Conservation (phyloP, 2,113 vertebrate species). For the Ctenodactylus gundi region DNA sequence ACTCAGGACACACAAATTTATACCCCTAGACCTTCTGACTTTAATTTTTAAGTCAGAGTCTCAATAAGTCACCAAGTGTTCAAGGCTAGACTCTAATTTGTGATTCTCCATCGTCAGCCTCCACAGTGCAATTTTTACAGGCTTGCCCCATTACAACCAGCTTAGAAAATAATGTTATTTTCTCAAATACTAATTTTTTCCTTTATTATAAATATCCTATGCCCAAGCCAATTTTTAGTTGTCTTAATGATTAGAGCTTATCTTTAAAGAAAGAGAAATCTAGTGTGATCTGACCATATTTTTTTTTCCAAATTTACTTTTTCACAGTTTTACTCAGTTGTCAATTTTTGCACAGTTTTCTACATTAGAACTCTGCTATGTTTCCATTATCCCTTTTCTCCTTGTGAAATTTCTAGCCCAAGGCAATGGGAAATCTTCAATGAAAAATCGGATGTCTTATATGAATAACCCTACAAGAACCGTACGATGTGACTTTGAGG, state of each 20-base stretch:
- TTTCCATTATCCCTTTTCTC: neutral
- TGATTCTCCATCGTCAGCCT: neutral
- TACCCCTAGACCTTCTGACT: neutral
- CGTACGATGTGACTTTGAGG: neutral
- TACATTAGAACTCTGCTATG: neutral
- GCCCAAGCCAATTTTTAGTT: neutral
- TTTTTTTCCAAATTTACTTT: neutral
- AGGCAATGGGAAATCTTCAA: neutral
- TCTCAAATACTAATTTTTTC: too few species aligned
- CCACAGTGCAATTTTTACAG: neutral
- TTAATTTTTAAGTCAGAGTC: neutral
- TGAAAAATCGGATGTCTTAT: neutral
- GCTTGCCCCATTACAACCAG: neutral
- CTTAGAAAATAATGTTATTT: neutral
- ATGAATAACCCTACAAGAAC: neutral
- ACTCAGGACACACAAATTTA: neutral
- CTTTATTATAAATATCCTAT: neutral
- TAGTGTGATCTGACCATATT: neutral
- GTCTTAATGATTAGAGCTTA: neutral
- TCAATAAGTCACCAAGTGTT: neutral
- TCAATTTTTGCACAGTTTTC: neutral
- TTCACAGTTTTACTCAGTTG: neutral
- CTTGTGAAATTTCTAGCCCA: neutral
- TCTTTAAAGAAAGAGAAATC: neutral
- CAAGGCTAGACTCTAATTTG: neutral